These are phyloP conservation scores for Dioctria rufipes DNA, from an alignment of 2,888 invertebrate species.

Conservation along the genomic window DNA sequence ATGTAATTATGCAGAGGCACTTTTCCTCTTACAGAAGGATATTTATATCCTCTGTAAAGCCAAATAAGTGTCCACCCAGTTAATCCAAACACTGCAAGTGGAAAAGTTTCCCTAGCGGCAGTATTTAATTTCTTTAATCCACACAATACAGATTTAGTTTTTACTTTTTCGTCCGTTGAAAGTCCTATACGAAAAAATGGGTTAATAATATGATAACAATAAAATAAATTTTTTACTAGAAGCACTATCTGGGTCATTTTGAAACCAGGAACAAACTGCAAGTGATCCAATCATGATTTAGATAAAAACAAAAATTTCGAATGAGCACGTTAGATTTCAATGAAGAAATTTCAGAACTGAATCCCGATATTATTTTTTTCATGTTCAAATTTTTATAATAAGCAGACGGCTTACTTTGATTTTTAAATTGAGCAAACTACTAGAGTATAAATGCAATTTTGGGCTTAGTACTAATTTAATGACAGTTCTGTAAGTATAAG, in stretches of 20 bases:
- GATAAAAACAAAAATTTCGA: background rate
- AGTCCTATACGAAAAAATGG: background rate
- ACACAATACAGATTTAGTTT: background rate
- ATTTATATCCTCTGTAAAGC: slow-evolving; percentile 9
- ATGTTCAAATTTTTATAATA: too few relatives aligned
- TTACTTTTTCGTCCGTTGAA: slow-evolving; percentile 2
- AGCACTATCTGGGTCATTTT: background rate
- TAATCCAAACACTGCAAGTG: background rate
- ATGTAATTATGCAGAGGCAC: background rate
- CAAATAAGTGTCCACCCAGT: slow-evolving; percentile 1
- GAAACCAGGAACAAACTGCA: background rate
- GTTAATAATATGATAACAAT: background rate
- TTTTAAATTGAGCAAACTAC: too few relatives aligned
- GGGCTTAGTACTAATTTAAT: too few relatives aligned
- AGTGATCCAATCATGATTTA: slow-evolving; percentile 5
- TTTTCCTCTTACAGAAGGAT: background rate
- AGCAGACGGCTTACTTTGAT: too few relatives aligned
- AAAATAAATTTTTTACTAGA: background rate
- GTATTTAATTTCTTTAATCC: background rate
- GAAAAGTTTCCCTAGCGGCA: background rate
- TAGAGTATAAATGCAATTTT: too few relatives aligned
- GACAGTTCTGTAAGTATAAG: too few relatives aligned
- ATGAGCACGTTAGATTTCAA: background rate
- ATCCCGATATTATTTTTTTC: too few relatives aligned
- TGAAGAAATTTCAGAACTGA: background rate